Conservation (phyloP, 2,113 vertebrate species). For the Morone chrysops region DNA sequence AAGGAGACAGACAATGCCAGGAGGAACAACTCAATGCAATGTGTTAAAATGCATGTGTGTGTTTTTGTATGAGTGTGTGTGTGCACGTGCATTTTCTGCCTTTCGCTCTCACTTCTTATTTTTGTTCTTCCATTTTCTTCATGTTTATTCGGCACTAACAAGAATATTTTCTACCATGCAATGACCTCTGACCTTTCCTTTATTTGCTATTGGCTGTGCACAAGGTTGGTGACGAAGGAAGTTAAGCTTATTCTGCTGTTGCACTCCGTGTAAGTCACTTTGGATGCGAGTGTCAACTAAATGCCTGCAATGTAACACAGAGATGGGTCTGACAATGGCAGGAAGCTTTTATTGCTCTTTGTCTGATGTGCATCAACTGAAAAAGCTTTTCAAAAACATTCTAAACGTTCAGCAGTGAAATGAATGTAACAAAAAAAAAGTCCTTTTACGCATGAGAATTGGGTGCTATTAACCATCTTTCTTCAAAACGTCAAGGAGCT, state of each 20-base stretch:
- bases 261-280: not conserved
- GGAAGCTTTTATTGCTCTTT: conserved; percentile 10
- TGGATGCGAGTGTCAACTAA: not conserved
- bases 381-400: conserved; percentile 15
- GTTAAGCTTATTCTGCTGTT: not conserved
- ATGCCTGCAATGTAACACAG: not conserved
- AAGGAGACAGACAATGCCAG: conserved; percentile 23
- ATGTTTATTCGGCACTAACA: not conserved
- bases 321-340: conserved; percentile 9
- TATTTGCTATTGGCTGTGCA: not conserved
- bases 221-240: not conserved
- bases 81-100: not conserved
- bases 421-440: conserved; percentile 16
- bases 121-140: not conserved
- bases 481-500: not conserved
- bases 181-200: conserved; percentile 12
- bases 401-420: conserved; percentile 5
- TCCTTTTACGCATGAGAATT: not conserved
- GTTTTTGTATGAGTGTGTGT: not conserved
- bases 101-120: not conserved
- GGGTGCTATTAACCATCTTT: conserved; percentile 15
- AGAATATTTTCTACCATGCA: not conserved
- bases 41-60: conserved; percentile 23
- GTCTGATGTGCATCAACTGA: conserved; percentile 7
- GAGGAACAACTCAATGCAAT: conserved; percentile 12